Percentiles rank a stretch among this genome's conserved stretches.
Evolutionary conservation across 2,888 invertebrate genomes (phyloP).

Genomic region (Oscheius myriophilus): DNA sequence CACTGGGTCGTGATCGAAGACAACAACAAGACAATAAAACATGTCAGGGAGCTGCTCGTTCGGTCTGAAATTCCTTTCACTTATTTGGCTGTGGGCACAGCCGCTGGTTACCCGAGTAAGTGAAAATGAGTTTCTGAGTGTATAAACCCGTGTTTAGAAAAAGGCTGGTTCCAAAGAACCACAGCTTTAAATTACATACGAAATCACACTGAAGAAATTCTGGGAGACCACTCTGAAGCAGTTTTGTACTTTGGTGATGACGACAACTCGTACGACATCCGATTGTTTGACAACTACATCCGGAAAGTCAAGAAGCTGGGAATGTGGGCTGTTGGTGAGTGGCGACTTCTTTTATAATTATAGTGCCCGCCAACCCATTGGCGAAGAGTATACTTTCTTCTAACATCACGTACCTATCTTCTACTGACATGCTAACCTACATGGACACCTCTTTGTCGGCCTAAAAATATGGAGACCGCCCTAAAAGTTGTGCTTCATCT

Average conservation of each 20-base stretch:
- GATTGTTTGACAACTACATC: constrained; percentile 46
- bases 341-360: not conserved
- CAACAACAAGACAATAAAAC: constrained; percentile 26
- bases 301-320: constrained; percentile 46
- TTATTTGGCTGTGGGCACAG: constrained; percentile 48
- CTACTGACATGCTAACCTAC: no score
- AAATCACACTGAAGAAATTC: constrained; percentile 31
- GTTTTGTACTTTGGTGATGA: constrained; percentile 55
- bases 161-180: constrained; percentile 63
- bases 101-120: constrained; percentile 50
- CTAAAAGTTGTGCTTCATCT: no score
- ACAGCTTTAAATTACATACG: constrained; percentile 51
- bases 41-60: constrained; percentile 38
- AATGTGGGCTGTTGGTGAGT: constrained; percentile 53
- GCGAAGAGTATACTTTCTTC: not conserved
- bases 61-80: constrained; percentile 44
- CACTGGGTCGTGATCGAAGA: constrained; percentile 61
- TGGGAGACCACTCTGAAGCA: constrained; percentile 23
- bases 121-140: not conserved
- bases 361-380: not conserved
- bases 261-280: constrained; percentile 50
- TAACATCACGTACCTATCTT: not conserved
- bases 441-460: no score
- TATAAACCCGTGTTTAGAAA: constrained; percentile 31
- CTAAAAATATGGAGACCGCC: no score